A percentile compares a stretch with the other conserved stretches of the same genome.
These are phyloP conservation scores for Corythaixoides concolor DNA, from an alignment of 2,113 vertebrate genomes.

Conservation along the genomic window DNA sequence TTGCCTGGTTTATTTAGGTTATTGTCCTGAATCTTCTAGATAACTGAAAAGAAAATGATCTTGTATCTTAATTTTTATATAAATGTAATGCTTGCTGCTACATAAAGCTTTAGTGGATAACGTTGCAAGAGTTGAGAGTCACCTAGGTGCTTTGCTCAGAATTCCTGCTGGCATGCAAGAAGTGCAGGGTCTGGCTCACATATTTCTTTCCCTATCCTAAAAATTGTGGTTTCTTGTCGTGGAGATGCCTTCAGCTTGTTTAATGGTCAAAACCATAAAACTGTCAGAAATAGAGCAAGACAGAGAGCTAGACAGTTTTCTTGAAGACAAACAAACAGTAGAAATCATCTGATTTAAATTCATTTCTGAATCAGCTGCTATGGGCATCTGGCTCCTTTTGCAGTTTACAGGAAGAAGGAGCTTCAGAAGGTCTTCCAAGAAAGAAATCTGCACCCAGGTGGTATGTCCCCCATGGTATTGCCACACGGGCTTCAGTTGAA, in stretches of 20 bases:
- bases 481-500: background rate
- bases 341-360: background rate
- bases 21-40: background rate
- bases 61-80: background rate
- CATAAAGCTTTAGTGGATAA: background rate
- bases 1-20: background rate
- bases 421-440: background rate
- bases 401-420: background rate
- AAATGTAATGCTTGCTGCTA: background rate
- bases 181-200: background rate
- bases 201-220: background rate
- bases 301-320: background rate
- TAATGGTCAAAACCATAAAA: background rate
- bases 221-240: background rate
- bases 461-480: background rate
- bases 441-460: background rate
- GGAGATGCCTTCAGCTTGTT: background rate
- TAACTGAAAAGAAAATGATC: background rate
- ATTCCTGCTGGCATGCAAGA: background rate
- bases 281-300: background rate
- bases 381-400: background rate
- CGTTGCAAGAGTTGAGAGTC: background rate
- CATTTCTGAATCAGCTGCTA: background rate
- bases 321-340: background rate
- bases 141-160: background rate